These are phyloP conservation scores for Ericerus pela DNA, from an alignment of 1,140 invertebrate genomes.

Conservation along the genomic window DNA sequence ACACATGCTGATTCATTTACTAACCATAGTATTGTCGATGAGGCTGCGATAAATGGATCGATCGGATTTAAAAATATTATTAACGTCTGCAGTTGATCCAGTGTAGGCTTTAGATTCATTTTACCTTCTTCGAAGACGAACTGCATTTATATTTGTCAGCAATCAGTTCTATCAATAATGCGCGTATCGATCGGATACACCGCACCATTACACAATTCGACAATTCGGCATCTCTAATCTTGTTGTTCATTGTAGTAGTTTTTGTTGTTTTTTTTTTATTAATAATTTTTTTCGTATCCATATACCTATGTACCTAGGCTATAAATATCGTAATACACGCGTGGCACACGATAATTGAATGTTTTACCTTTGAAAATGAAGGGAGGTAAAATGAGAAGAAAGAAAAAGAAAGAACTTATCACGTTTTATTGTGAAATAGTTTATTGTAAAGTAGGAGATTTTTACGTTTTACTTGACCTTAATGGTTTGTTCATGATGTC, in stretches of 20 bases:
- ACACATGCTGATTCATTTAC: too few species aligned
- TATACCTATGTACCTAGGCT: too few species aligned
- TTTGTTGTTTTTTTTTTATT: neutral
- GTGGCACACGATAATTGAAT: slow-evolving; percentile 11
- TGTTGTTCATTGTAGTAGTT: too few species aligned
- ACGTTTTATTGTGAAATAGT: slow-evolving; percentile 11
- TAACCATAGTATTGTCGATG: too few species aligned
- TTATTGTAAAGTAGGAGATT: slow-evolving; percentile 1
- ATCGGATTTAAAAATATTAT: too few species aligned
- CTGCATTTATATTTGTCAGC: too few species aligned
- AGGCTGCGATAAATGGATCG: too few species aligned
- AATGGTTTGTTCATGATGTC: slow-evolving; percentile 12
- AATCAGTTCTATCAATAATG: neutral
- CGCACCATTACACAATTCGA: slow-evolving; percentile 8
- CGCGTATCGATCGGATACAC: neutral
- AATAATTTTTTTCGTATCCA: neutral
- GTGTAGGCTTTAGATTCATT: too few species aligned
- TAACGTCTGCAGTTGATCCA: too few species aligned
- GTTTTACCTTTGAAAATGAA: slow-evolving; percentile 6
- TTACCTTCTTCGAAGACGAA: too few species aligned
- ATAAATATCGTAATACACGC: slow-evolving; percentile 6
- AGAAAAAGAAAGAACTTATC: slow-evolving; percentile 10
- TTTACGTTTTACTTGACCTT: slow-evolving; percentile 6
- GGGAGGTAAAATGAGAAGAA: too few species aligned
- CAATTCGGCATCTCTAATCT: too few species aligned